Percentiles rank a stretch among this genome's conserved stretches.
Evolutionary conservation across 2,888 invertebrate species (phyloP).

Genomic region (Cremastinae sp.): DNA sequence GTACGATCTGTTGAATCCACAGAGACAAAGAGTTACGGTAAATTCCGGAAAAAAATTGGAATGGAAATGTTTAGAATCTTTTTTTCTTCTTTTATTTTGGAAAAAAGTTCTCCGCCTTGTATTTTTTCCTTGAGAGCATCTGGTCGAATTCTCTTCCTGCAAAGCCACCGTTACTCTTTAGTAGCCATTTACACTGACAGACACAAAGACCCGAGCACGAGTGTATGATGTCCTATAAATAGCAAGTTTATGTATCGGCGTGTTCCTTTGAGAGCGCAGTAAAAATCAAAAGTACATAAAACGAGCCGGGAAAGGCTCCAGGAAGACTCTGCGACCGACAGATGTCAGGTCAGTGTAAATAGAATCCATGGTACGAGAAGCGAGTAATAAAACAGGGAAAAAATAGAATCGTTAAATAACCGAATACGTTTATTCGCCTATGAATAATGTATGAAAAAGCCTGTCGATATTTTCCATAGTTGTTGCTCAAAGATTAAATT

Average conservation of each 20-base stretch:
- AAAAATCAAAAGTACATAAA: constrained; percentile 31
- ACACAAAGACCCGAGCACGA: neutral
- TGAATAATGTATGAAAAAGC: no score
- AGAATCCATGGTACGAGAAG: no score
- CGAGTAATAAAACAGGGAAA: neutral
- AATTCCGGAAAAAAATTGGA: constrained; percentile 10
- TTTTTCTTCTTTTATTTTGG: constrained; percentile 39
- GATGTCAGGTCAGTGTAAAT: constrained; percentile 19
- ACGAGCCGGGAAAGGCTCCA: constrained; percentile 1
- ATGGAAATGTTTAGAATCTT: neutral
- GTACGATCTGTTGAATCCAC: constrained; percentile 14
- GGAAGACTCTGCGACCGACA: constrained; percentile 20
- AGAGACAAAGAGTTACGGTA: constrained; percentile 15
- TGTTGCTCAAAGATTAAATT: no score
- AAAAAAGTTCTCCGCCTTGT: constrained; percentile 24
- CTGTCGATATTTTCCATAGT: no score
- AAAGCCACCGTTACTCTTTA: constrained; percentile 12
- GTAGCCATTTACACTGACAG: constrained; percentile 8
- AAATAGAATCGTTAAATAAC: neutral
- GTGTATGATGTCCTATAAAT: constrained; percentile 21
- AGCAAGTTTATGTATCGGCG: constrained; percentile 28
- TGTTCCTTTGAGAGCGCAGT: constrained; percentile 21
- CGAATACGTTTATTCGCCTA: neutral
- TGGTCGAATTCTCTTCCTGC: constrained; percentile 6
- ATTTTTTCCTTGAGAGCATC: constrained; percentile 34